These are phyloP conservation scores for Tauraco erythrolophus DNA, from an alignment of 2,113 vertebrate species.

Conservation along the genomic window DNA sequence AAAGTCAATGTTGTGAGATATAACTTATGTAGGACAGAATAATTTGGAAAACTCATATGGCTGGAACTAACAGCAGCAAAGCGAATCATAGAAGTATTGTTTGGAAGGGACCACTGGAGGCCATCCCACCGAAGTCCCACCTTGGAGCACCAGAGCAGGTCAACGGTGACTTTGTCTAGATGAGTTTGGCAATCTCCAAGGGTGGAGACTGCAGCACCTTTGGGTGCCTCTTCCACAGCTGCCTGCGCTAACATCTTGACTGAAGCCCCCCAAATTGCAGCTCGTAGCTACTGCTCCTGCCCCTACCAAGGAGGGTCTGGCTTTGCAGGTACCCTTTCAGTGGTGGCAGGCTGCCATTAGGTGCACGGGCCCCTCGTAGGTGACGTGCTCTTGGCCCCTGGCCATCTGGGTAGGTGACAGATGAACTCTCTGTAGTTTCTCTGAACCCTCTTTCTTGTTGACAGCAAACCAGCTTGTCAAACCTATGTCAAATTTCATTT, in stretches of 20 bases:
- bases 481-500: no score
- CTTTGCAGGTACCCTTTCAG: neutral
- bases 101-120: neutral
- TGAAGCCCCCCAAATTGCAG: rapidly evolving
- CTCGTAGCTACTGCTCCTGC: rapidly evolving
- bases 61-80: neutral
- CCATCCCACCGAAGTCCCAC: neutral
- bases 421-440: neutral
- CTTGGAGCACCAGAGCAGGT: no score
- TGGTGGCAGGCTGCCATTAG: neutral
- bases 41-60: neutral
- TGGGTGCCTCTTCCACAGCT: neutral
- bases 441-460: neutral
- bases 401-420: rapidly evolving
- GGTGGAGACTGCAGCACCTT: neutral
- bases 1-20: neutral
- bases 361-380: neutral
- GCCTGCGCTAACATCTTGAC: neutral
- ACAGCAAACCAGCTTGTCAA: neutral
- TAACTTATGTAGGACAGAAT: neutral
- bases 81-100: rapidly evolving
- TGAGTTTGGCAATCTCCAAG: neutral
- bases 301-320: neutral
- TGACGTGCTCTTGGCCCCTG: neutral
- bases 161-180: rapidly evolving